Percentiles rank a stretch among this genome's conserved stretches.
Conservation (phyloP, 2,888 invertebrate species). For the Platycnemis pennipes region DNA sequence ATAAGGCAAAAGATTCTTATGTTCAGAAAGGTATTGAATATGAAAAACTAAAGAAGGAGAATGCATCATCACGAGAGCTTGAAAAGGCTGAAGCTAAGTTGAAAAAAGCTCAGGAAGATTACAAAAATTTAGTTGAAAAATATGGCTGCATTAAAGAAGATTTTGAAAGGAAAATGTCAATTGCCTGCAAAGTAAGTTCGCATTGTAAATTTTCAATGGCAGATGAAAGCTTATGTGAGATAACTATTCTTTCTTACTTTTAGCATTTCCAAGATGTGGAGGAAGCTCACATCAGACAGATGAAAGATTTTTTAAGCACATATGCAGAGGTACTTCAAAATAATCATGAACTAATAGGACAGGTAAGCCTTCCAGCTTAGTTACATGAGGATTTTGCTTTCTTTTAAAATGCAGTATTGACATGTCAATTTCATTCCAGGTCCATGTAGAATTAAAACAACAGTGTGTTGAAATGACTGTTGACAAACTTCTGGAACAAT, state of each 20-base stretch:
- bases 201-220: not conserved
- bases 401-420: not conserved
- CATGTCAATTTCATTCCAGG: constrained; percentile 79
- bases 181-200: constrained; percentile 88
- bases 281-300: constrained; percentile 94
- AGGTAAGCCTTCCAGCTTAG: constrained; percentile 78
- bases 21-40: constrained; percentile 92
- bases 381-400: constrained; percentile 76
- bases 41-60: constrained; percentile 94
- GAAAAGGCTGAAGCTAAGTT: constrained; percentile 96
- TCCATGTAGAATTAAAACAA: constrained; percentile 95
- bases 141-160: constrained; percentile 94
- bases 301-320: constrained; percentile 96
- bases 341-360: constrained; percentile 94
- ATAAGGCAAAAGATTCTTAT: constrained; percentile 96
- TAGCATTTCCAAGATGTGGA: constrained; percentile 97
- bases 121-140: constrained; percentile 94
- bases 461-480: constrained; percentile 96
- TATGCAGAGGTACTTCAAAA: constrained; percentile 93
- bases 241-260: constrained; percentile 72
- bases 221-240: not conserved
- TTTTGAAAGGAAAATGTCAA: constrained; percentile 97
- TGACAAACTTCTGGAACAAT: constrained; percentile 94
- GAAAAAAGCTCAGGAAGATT: constrained; percentile 97
- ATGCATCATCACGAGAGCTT: constrained; percentile 93